Percentiles rank a stretch among this genome's conserved stretches.
These are phyloP conservation scores for Crotalus tigris DNA, from an alignment of 2,113 vertebrate species.

Conservation along the genomic window DNA sequence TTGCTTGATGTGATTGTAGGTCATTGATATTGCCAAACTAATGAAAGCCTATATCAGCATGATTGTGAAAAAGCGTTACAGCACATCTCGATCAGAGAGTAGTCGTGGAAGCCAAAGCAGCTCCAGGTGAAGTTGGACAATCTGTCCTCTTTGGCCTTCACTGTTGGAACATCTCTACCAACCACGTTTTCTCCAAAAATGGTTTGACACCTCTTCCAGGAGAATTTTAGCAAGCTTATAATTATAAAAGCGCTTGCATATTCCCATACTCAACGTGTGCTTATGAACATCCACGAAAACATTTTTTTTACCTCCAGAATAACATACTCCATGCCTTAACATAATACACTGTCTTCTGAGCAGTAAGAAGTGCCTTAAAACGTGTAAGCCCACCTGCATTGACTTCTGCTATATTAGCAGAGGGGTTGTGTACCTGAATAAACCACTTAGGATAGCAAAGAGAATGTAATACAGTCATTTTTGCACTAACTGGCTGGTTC, in stretches of 20 bases:
- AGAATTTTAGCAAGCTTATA: constrained; percentile 31
- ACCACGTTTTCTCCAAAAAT: not conserved
- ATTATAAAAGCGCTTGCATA: constrained; percentile 25
- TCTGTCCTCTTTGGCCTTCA: not conserved
- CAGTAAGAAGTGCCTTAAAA: constrained; percentile 76
- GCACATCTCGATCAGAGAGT: constrained; percentile 87
- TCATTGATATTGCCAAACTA: constrained; percentile 96
- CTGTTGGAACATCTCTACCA: not conserved
- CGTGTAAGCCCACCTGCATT: constrained; percentile 30
- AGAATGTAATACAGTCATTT: constrained; percentile 22
- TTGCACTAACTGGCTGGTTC: constrained; percentile 64
- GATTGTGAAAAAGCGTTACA: constrained; percentile 97
- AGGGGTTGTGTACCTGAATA: constrained; percentile 14
- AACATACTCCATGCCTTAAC: constrained; percentile 71
- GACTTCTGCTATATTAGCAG: constrained; percentile 55
- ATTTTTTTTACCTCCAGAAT: constrained; percentile 52
- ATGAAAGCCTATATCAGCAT: constrained; percentile 99
- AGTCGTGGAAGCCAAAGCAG: constrained; percentile 85
- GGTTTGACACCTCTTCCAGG: not conserved
- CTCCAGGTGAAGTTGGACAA: constrained; percentile 76
- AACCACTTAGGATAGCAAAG: constrained; percentile 30
- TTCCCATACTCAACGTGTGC: constrained; percentile 35
- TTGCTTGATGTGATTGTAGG: constrained; percentile 69
- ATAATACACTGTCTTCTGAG: constrained; percentile 51
- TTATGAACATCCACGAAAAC: constrained; percentile 61